phyloP scores from a whole-genome alignment of 2,797 vertebrate species.

The Chanos chanos region DNA sequence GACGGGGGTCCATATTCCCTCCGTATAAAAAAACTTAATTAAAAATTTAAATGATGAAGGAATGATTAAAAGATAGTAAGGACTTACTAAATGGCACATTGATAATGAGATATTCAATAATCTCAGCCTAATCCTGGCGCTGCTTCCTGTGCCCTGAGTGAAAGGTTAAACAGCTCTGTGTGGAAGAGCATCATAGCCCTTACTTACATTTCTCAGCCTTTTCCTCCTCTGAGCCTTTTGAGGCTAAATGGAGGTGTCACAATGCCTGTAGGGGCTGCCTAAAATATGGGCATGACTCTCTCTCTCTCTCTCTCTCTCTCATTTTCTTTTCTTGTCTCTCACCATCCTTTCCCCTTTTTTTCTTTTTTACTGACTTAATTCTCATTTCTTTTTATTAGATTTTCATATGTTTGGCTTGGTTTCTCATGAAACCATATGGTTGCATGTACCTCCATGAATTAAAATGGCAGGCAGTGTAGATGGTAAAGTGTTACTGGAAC shows the following conservation, averaged over 20 bases:
- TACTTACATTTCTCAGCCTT: slow-evolving; percentile 30
- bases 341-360: background rate
- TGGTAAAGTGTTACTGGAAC: too few relatives aligned
- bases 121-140: background rate
- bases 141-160: background rate
- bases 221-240: slow-evolving; percentile 36
- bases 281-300: slow-evolving; percentile 37
- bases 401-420: too few relatives aligned
- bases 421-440: too few relatives aligned
- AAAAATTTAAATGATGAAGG: too few relatives aligned
- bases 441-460: too few relatives aligned
- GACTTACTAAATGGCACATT: background rate
- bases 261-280: slow-evolving; percentile 40
- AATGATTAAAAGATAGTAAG: too few relatives aligned
- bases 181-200: slow-evolving; percentile 28
- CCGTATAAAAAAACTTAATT: background rate
- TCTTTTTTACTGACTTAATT: background rate
- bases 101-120: background rate
- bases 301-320: background rate
- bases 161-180: slow-evolving; percentile 35
- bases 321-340: background rate
- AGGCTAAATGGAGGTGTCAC: slow-evolving; percentile 42
- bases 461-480: too few relatives aligned
- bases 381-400: too few relatives aligned
- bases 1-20: background rate